A percentile compares a stretch with the other conserved stretches of the same genome.
Conservation (phyloP, 1,140 invertebrate species). For the Augochlora pura region DNA sequence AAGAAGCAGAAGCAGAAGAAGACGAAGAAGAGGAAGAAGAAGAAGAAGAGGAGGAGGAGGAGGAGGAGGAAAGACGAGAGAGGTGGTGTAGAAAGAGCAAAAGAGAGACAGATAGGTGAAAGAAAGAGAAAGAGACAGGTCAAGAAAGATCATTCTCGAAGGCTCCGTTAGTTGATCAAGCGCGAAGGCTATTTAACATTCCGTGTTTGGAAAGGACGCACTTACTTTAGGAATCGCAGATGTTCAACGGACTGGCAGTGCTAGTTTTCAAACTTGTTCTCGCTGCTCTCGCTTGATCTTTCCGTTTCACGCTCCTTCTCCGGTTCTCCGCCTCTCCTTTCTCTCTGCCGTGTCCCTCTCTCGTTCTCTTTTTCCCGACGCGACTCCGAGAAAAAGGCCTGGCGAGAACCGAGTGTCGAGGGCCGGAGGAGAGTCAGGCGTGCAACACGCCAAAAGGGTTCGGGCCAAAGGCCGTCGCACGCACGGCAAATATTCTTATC, state of each 20-base stretch:
- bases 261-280: constrained; percentile 68
- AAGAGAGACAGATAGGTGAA: background rate
- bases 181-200: constrained; percentile 62
- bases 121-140: constrained; percentile 40
- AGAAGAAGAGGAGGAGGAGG: background rate
- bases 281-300: constrained; percentile 42
- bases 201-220: constrained; percentile 55
- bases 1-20: background rate
- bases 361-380: background rate
- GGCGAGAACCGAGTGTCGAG: constrained; percentile 17
- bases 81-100: background rate
- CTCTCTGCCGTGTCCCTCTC: background rate
- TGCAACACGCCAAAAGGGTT: constrained; percentile 7
- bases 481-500: constrained; percentile 42
- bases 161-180: constrained; percentile 63
- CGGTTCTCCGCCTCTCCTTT: constrained; percentile 11
- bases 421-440: background rate
- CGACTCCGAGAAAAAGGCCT: background rate
- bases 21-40: background rate
- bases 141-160: constrained; percentile 54
- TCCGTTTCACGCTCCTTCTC: constrained; percentile 43
- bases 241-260: constrained; percentile 60
- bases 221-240: constrained; percentile 60
- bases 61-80: background rate
- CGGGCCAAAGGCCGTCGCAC: background rate